phyloP scores from a whole-genome alignment of 37 sponge, comb jelly and placozoan genomes.

The Spongilla lacustris region DNA sequence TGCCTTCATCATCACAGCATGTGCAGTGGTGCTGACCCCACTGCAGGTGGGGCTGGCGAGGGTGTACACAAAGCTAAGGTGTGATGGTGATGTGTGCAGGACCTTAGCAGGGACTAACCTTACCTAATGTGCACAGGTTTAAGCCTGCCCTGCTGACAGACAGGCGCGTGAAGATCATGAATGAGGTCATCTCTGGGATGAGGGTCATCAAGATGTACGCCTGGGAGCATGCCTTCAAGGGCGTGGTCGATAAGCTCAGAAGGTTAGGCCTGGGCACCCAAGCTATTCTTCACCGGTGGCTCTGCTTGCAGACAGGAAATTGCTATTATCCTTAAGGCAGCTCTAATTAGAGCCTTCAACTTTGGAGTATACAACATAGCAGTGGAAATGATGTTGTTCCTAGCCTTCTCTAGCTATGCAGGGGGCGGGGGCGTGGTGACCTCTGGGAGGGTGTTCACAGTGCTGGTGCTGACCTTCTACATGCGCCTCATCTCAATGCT shows the following conservation, averaged over 20 bases:
- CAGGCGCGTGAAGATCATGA: conserved; percentile 75
- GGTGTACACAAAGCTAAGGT: conserved; percentile 3
- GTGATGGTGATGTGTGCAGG: not conserved
- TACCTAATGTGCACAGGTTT: conserved; percentile 32
- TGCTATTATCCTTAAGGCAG: conserved; percentile 6
- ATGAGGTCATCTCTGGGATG: conserved; percentile 85
- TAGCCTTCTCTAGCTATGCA: conserved; percentile 15
- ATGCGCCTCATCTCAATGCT: not conserved
- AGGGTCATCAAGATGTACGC: conserved; percentile 93
- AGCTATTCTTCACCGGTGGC: not conserved
- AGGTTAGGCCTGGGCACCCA: conserved; percentile 38
- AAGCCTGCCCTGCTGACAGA: conserved; percentile 72
- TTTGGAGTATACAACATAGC: not conserved
- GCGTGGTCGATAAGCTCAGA: conserved; percentile 42
- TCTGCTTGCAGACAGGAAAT: conserved; percentile 43
- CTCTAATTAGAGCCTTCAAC: conserved; percentile 42
- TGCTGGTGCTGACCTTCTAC: conserved; percentile 17
- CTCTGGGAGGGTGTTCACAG: conserved; percentile 35
- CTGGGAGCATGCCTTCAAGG: conserved; percentile 86
- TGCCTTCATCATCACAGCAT: not conserved
- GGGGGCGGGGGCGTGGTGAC: conserved; percentile 24
- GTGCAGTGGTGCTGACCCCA: conserved; percentile 16
- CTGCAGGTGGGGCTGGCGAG: not conserved
- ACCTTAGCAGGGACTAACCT: not conserved
- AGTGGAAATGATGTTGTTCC: conserved; percentile 5